phyloP scores from a whole-genome alignment of 2,888 invertebrate species.

The Chaetogeoica ovagalla region DNA sequence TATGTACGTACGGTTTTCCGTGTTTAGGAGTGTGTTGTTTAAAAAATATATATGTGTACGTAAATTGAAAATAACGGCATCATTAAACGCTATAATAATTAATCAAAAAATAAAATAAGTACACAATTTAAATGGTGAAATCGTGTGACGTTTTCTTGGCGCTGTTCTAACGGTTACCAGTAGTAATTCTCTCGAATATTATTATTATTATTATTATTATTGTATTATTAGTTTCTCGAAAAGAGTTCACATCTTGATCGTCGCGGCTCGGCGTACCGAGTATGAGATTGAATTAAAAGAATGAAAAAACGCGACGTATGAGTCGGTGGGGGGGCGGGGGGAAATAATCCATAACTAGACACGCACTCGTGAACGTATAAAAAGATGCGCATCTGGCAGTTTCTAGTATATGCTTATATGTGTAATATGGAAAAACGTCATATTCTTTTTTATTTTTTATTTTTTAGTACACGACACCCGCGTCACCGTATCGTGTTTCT shows the following conservation, averaged over 20 bases:
- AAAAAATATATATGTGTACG: no score
- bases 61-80: background rate
- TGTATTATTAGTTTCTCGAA: constrained; percentile 43
- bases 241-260: constrained; percentile 45
- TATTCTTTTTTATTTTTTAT: no score
- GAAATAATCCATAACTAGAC: constrained; percentile 48
- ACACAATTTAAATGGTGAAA: background rate
- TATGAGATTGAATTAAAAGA: constrained; percentile 27
- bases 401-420: background rate
- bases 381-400: constrained; percentile 38
- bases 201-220: no score
- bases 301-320: background rate
- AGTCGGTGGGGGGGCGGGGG: no score
- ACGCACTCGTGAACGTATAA: constrained; percentile 42
- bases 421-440: constrained; percentile 50
- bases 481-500: constrained; percentile 47
- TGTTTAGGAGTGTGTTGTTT: no score
- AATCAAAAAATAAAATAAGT: background rate
- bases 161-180: background rate
- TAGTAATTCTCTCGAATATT: background rate
- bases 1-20: no score
- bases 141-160: constrained; percentile 23
- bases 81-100: background rate
- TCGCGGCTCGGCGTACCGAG: constrained; percentile 17
- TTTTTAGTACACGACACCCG: constrained; percentile 46